Base-by-base conservation (phyloP, 1,140 invertebrate genomes). In the Sycophila sp. region DNA sequence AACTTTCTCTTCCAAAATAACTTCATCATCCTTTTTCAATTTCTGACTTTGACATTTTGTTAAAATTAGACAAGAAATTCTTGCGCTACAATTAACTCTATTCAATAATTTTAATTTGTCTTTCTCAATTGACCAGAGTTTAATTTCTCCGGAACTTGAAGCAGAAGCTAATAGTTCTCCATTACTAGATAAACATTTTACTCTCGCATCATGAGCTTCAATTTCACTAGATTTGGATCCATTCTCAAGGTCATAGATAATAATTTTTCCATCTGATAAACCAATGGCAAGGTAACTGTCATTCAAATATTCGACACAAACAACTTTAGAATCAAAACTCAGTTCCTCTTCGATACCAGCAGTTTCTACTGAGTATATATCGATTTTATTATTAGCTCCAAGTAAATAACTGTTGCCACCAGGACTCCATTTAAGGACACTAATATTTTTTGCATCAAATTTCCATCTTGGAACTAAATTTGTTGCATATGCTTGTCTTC, bases 401-500 rank as follows among this genome's bases (percentile, higher is more conserved):
- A 97, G 80, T 4, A 91, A 88, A 83, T 96, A 97, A 69, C 89
- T 88, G 17, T 89, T 85, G 13, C 94, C 95, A 76, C 87, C 86
- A 11, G 91, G 90, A 59, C 89, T 90, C 89, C 92, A 94, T 66
- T 88, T 66, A 81, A 90, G 76, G 82, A 89, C 71, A 81, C 88
- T 75, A 80, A 90, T 77, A 83, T 78, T 76, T 78, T 85, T 83
- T 78, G 89, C 80, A 76, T 87, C 75, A 0, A 74, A 30, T 80
- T 87, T 83, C 84, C 89, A 80, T 78, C 91, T 91, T 51, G 87
- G 90, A 19, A 88, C 87, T 24, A 98, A 83, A 83, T 98, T 97
- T 2, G 92, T 96, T 1, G 93, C 92, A 82, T 94, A 98, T 3
- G 96, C 95, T 78, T 90, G 90, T 74, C 94, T 88, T 0, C 96